Evolutionary conservation across 2,888 invertebrate genomes (phyloP).

Genomic region (Micoletzkya japonica): DNA sequence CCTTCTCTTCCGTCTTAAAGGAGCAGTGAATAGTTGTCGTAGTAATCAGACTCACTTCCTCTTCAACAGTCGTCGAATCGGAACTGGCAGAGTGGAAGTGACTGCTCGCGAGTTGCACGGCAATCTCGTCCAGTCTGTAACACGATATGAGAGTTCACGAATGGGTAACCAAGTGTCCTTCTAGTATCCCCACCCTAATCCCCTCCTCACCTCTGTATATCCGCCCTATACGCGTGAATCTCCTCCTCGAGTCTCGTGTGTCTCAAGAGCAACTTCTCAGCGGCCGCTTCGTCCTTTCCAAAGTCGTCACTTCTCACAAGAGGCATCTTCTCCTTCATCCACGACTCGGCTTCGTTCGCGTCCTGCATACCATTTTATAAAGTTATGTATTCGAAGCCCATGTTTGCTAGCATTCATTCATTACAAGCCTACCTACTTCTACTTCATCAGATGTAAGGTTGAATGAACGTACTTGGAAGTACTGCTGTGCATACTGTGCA

Average conservation of each 20-base stretch:
- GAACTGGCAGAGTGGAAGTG: conserved; percentile 54
- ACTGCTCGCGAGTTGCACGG: conserved; percentile 61
- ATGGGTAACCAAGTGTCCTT: background rate
- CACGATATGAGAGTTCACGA: background rate
- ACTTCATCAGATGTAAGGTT: background rate
- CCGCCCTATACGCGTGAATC: conserved; percentile 54
- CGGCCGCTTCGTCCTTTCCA: conserved; percentile 71
- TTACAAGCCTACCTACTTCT: background rate
- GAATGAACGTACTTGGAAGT: conserved; percentile 51
- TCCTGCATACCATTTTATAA: conserved; percentile 68
- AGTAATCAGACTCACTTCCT: conserved; percentile 7
- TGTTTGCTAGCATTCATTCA: background rate
- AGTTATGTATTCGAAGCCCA: background rate
- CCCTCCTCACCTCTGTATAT: conserved; percentile 13
- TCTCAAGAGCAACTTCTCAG: conserved; percentile 54
- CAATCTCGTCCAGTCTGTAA: conserved; percentile 61
- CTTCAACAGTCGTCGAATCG: background rate
- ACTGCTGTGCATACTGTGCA: conserved; percentile 87
- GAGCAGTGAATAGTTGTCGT: background rate
- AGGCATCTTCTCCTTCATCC: conserved; percentile 92
- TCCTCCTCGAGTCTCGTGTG: conserved; percentile 67
- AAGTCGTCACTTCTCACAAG: conserved; percentile 86
- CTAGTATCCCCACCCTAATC: background rate
- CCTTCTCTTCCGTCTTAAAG: conserved; percentile 47
- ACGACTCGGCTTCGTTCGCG: conserved; percentile 94